These are phyloP conservation scores for Ectobius pallidus DNA, from an alignment of 2,888 invertebrate species.

Conservation along the genomic window DNA sequence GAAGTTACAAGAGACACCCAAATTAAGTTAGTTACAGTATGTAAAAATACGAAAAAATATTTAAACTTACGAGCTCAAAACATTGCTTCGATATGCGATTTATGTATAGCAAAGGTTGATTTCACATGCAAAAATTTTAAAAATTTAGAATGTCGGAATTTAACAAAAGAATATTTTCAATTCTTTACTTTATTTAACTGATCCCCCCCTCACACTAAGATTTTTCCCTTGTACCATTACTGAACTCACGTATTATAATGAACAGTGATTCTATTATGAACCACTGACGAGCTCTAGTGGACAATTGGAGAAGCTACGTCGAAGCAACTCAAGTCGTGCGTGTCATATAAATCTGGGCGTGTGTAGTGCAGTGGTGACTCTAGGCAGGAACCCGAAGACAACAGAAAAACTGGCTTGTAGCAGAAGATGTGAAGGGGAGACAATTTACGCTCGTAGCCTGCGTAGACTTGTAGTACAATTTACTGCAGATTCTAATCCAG, in stretches of 20 bases:
- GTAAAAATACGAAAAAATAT: too few relatives aligned
- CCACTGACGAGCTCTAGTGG: conserved; percentile 31
- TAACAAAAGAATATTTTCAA: too few relatives aligned
- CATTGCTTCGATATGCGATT: conserved; percentile 12
- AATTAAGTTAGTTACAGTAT: too few relatives aligned
- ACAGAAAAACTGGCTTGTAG: conserved; percentile 30
- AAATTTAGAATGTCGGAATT: neutral
- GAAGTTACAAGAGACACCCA: too few relatives aligned
- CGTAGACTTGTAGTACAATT: conserved; percentile 24
- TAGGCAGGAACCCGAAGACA: conserved; percentile 28
- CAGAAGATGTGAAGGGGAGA: conserved; percentile 28
- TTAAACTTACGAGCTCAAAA: too few relatives aligned
- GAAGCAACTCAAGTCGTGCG: conserved; percentile 26
- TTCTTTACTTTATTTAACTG: too few relatives aligned
- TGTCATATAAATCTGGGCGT: conserved; percentile 32
- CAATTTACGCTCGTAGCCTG: conserved; percentile 27
- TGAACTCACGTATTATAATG: conserved; percentile 35
- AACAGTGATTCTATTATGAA: conserved; percentile 28
- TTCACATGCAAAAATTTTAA: neutral
- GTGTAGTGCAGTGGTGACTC: conserved; percentile 28
- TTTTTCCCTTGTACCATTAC: conserved; percentile 30
- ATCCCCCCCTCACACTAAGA: conserved; percentile 4
- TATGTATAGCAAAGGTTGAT: neutral
- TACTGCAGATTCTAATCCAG: neutral
- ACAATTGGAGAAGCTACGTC: conserved; percentile 31